These are phyloP conservation scores for Lasioglossum malachurum DNA, from an alignment of 2,888 invertebrate genomes.

Conservation along the genomic window DNA sequence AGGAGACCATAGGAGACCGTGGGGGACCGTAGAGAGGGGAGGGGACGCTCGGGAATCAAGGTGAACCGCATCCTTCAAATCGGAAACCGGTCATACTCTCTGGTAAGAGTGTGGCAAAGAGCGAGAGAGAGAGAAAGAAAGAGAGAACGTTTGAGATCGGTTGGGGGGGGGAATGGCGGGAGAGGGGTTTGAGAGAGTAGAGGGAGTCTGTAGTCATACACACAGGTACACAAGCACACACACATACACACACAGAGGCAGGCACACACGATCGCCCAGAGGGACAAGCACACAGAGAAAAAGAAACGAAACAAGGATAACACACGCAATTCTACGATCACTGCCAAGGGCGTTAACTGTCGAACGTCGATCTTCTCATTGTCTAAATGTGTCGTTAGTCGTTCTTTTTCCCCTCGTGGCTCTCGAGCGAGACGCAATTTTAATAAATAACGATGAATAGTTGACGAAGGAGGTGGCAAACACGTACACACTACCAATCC, in stretches of 20 bases:
- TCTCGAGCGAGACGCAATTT: slow-evolving; percentile 24
- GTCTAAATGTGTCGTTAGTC: slow-evolving; percentile 62
- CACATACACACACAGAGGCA: slow-evolving; percentile 22
- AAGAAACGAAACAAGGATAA: slow-evolving; percentile 62
- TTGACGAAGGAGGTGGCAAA: neutral
- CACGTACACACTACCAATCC: neutral
- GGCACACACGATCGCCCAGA: slow-evolving; percentile 26
- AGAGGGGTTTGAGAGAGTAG: neutral
- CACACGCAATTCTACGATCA: slow-evolving; percentile 82
- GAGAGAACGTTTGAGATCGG: neutral
- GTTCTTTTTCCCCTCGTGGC: slow-evolving; percentile 46
- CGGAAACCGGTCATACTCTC: slow-evolving; percentile 53
- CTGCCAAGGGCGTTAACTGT: slow-evolving; percentile 83
- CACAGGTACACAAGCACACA: neutral
- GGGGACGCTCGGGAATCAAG: slow-evolving; percentile 52
- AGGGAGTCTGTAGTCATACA: neutral
- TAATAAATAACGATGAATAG: slow-evolving; percentile 24
- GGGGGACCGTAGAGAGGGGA: neutral
- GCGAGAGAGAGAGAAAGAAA: neutral
- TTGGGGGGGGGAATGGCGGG: neutral
- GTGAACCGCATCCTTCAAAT: slow-evolving; percentile 57
- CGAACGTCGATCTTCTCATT: slow-evolving; percentile 78
- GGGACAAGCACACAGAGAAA: slow-evolving; percentile 60
- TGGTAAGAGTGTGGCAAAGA: slow-evolving; percentile 4
- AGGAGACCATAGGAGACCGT: neutral